A percentile compares a stretch with the other conserved stretches of the same genome.
These are phyloP conservation scores for Labeo rohita DNA, from an alignment of 2,113 vertebrate genomes.

Conservation along the genomic window DNA sequence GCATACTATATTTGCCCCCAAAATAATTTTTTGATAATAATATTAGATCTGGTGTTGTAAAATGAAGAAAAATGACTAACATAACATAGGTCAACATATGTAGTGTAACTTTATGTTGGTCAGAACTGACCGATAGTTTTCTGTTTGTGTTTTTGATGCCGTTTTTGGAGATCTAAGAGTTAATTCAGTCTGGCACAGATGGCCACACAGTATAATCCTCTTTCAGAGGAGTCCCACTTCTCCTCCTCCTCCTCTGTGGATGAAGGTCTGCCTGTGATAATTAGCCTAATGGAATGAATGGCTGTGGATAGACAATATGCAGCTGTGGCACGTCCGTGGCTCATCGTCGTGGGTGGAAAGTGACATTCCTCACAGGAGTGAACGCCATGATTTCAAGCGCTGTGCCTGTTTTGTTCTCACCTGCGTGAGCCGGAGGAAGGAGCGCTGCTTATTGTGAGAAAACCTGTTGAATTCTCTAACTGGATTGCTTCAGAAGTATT, in stretches of 20 bases:
- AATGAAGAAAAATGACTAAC: no score
- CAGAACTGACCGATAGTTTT: background rate
- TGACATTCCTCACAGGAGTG: constrained; percentile 27
- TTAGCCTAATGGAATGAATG: constrained; percentile 55
- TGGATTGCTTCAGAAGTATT: constrained; percentile 37
- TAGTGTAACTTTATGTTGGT: background rate
- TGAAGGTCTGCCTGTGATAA: constrained; percentile 51
- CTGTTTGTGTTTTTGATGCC: background rate
- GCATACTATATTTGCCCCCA: background rate
- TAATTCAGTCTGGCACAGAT: constrained; percentile 60
- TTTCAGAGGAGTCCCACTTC: constrained; percentile 55
- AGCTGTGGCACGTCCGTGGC: constrained; percentile 35
- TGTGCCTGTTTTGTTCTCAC: constrained; percentile 27
- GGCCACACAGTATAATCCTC: constrained; percentile 63
- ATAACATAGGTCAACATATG: background rate
- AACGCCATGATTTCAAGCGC: constrained; percentile 5
- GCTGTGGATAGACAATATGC: constrained; percentile 39
- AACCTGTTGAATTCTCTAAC: constrained; percentile 39
- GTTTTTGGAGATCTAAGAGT: constrained; percentile 44
- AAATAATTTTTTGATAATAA: background rate
- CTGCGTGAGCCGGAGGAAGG: constrained; percentile 24
- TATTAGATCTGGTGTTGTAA: background rate
- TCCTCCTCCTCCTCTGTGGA: constrained; percentile 36
- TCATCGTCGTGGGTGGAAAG: constrained; percentile 37
- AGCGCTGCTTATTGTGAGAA: constrained; percentile 19